A percentile compares a stretch with the other conserved stretches of the same genome.
Conservation (phyloP, 2,888 invertebrate species). For the Agrypnus murinus region DNA sequence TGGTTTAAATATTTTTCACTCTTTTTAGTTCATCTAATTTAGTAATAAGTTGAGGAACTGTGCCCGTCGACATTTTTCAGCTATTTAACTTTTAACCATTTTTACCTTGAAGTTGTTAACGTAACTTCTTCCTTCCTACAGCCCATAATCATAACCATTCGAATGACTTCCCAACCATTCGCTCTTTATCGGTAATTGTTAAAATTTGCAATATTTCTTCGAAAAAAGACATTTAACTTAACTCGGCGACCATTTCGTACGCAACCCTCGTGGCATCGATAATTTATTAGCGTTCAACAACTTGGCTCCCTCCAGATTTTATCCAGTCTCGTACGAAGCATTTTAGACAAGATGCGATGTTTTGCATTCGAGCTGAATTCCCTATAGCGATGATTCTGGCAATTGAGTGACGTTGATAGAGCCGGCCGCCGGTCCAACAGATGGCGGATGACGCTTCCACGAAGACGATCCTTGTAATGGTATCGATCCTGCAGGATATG, state of each 20-base stretch:
- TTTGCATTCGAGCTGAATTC: conserved; percentile 61
- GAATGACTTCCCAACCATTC: conserved; percentile 43
- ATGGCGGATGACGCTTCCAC: conserved; percentile 52
- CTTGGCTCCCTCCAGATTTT: conserved; percentile 57
- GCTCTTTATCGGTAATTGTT: conserved; percentile 54
- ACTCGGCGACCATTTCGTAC: conserved; percentile 47
- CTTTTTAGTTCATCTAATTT: conserved; percentile 36
- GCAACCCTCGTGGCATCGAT: conserved; percentile 56
- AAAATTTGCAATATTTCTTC: conserved; percentile 55
- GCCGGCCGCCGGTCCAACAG: conserved; percentile 54
- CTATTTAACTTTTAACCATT: conserved; percentile 39
- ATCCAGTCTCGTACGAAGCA: conserved; percentile 56
- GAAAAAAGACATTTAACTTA: conserved; percentile 51
- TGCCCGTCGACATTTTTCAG: conserved; percentile 41
- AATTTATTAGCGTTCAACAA: conserved; percentile 61
- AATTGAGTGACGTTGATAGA: conserved; percentile 64
- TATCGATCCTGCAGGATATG: conserved; percentile 59
- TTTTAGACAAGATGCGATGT: conserved; percentile 54
- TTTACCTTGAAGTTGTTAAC: conserved; percentile 43
- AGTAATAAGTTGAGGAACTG: conserved; percentile 25
- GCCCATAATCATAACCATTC: conserved; percentile 48
- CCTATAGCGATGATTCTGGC: conserved; percentile 62
- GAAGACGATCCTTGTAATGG: conserved; percentile 58
- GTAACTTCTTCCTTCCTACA: conserved; percentile 50
- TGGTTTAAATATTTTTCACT: conserved; percentile 1